Conservation (phyloP, 2,797 vertebrate genomes). For the Astyanax mexicanus region DNA sequence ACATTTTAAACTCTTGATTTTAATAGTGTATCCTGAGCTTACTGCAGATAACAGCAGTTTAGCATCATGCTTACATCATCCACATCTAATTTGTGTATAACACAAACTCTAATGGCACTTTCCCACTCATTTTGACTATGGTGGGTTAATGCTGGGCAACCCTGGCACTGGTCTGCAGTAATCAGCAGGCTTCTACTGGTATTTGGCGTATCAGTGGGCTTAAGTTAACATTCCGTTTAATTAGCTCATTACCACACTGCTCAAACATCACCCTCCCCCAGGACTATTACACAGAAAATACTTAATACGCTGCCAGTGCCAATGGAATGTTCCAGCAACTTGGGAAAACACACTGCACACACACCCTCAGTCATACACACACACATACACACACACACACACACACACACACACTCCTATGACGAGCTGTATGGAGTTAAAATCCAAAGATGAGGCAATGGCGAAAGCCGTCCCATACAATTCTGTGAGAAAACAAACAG, state of each 20-base stretch:
- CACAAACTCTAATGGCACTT: background rate
- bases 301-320: constrained; percentile 44
- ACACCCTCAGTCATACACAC: background rate
- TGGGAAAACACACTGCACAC: background rate
- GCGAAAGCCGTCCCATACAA: constrained; percentile 19
- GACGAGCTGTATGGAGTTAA: constrained; percentile 42
- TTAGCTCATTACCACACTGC: constrained; percentile 48
- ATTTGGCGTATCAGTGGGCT: constrained; percentile 45
- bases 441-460: constrained; percentile 34
- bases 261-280: constrained; percentile 31
- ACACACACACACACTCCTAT: constrained; percentile 19
- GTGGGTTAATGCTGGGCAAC: background rate
- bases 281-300: constrained; percentile 42
- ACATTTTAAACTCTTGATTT: no score
- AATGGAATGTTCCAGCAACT: constrained; percentile 47
- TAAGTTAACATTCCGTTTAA: constrained; percentile 55
- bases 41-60: no score
- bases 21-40: no score
- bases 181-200: constrained; percentile 34
- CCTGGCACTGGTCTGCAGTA: constrained; percentile 13
- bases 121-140: background rate
- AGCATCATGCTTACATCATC: background rate
- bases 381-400: constrained; percentile 22
- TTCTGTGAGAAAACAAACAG: constrained; percentile 45
- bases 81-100: background rate